These are phyloP conservation scores for Drosophila lacicola DNA, from an alignment of 2,888 invertebrate genomes.

Conservation along the genomic window DNA sequence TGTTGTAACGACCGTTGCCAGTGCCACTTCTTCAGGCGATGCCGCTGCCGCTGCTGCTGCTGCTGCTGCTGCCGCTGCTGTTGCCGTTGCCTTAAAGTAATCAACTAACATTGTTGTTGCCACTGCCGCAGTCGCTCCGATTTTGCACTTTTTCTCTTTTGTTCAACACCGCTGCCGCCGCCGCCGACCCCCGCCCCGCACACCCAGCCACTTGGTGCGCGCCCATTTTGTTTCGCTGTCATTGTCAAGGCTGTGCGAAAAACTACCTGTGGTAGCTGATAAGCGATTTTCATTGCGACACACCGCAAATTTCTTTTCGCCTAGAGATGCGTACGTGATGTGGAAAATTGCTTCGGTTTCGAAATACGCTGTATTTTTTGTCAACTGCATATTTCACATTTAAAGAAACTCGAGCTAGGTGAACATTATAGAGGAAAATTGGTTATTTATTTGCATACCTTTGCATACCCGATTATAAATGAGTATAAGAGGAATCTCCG, in stretches of 20 bases:
- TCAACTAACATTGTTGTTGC: slow-evolving; percentile 37
- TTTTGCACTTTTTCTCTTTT: slow-evolving; percentile 54
- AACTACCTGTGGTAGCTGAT: slow-evolving; percentile 69
- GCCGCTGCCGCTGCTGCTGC: slow-evolving; percentile 30
- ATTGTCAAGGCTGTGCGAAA: slow-evolving; percentile 74
- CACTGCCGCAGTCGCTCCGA: slow-evolving; percentile 23
- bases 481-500: too few relatives aligned
- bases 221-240: slow-evolving; percentile 70
- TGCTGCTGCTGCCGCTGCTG: slow-evolving; percentile 18
- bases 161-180: slow-evolving; percentile 12
- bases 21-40: not conserved
- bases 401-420: too few relatives aligned
- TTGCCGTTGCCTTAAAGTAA: slow-evolving; percentile 33
- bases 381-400: too few relatives aligned
- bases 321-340: slow-evolving; percentile 34
- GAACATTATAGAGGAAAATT: too few relatives aligned
- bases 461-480: too few relatives aligned
- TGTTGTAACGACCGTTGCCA: slow-evolving; percentile 69
- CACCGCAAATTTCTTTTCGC: slow-evolving; percentile 3
- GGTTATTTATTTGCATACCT: too few relatives aligned
- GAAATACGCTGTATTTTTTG: too few relatives aligned
- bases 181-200: slow-evolving; percentile 19
- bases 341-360: too few relatives aligned
- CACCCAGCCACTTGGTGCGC: slow-evolving; percentile 13
- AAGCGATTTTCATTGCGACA: slow-evolving; percentile 44